A percentile compares a stretch with the other conserved stretches of the same genome.
Conservation (phyloP, 2,888 invertebrate species). For the Chromoteleia sp. region DNA sequence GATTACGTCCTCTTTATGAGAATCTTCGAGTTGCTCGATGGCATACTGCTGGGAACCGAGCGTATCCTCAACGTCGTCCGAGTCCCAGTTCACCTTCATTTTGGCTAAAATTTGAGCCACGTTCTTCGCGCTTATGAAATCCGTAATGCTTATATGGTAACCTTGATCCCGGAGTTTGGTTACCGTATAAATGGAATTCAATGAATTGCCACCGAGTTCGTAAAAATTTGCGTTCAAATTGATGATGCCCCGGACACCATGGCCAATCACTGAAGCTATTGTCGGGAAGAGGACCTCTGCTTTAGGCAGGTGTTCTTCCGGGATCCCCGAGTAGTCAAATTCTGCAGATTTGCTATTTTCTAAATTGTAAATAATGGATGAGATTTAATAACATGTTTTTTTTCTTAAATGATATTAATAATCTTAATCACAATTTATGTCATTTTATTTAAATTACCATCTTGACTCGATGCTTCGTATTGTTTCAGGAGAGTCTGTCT, state of each 20-base stretch:
- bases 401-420: no score
- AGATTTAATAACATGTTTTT: no score
- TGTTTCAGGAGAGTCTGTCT: constrained; percentile 90
- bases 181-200: constrained; percentile 94
- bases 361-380: constrained; percentile 15
- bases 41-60: constrained; percentile 83
- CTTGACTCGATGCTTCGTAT: constrained; percentile 87
- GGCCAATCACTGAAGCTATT: constrained; percentile 89
- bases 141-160: constrained; percentile 92
- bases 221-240: constrained; percentile 91
- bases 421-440: no score
- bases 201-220: constrained; percentile 93
- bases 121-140: constrained; percentile 90
- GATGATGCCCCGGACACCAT: constrained; percentile 88
- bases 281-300: constrained; percentile 91
- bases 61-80: constrained; percentile 74
- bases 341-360: constrained; percentile 79
- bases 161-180: constrained; percentile 91
- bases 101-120: constrained; percentile 89
- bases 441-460: constrained; percentile 58
- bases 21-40: constrained; percentile 86
- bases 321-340: constrained; percentile 89
- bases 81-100: constrained; percentile 84
- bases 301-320: constrained; percentile 86
- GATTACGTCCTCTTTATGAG: constrained; percentile 89